Evolutionary conservation across 1,140 invertebrate species (phyloP), one percentile per base, ranked within the genome.

Genomic region (Drosophila paulistorum): DNA sequence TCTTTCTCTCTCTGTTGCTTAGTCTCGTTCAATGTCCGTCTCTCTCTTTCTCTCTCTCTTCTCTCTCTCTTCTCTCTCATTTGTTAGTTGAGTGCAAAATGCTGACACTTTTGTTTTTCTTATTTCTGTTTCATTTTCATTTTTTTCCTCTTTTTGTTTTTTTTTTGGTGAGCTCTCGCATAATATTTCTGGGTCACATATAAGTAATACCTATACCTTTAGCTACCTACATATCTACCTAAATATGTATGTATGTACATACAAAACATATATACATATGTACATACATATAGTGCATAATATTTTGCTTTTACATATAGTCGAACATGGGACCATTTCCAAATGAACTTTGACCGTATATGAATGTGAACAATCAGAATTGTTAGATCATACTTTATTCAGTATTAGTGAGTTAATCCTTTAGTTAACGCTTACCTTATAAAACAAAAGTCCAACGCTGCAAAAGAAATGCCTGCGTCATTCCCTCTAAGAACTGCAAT

Each of bases 391-490:
- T 1, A 11, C 0, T 17, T 48, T 51, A 51, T 2, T 23, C 1
- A 11, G 17, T 51, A 51, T 11, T 23, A 11, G 2, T 9, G 2
- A 17, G 14, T 48, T 14, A 17, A 23, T 51, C 17, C 17, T 51
- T 51, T 4, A 11, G 45, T 48, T 48, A 30, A 30, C 5, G 30
- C 91, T 91, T 63, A 92, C 91, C 86, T 92, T 92, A 91, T 92
- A 89, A 92, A 91, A 91, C 79, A 83, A 90, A 91, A 91, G 79
- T 92, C 86, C 91, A 92, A 92, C 91, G 91, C 91, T 92, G 91
- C 91, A 92, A 92, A 92, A 89, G 83, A 92, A 92, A 92, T 92
- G 91, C 91, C 81, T 90, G 91, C 91, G 91, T 92, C 91, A 92
- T 92, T 91, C 90, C 91, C 86, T 90, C 85, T 76, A 85, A 81